Conservation (phyloP, 2,113 vertebrate species). For the Odontesthes bonariensis region DNA sequence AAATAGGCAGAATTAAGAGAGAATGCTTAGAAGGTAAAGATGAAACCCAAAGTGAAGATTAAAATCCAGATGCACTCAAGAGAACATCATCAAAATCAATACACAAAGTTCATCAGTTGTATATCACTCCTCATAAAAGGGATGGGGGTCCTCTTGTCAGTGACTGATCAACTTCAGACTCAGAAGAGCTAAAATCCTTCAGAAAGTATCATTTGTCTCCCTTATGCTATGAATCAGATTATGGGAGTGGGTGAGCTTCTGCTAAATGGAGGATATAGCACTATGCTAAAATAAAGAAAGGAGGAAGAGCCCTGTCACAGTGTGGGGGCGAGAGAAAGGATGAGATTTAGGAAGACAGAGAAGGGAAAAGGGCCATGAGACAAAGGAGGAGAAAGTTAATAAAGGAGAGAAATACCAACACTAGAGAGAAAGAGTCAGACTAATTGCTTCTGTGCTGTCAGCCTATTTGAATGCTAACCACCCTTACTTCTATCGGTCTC, state of each 20-base stretch:
- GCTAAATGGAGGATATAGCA: slow-evolving; percentile 1
- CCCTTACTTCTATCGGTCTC: slow-evolving; percentile 22
- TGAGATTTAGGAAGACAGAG: slow-evolving; percentile 3
- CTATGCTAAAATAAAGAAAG: slow-evolving; percentile 41
- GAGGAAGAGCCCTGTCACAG: slow-evolving; percentile 10
- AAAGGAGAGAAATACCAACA: slow-evolving; percentile 24
- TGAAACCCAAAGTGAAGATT: slow-evolving; percentile 3
- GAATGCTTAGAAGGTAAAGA: slow-evolving; percentile 5
- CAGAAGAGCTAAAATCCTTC: slow-evolving; percentile 7
- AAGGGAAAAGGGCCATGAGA: slow-evolving; percentile 5
- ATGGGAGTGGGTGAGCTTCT: neutral
- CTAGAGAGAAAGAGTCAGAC: slow-evolving; percentile 33
- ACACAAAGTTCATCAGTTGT: slow-evolving; percentile 9
- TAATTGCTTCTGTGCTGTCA: slow-evolving; percentile 51
- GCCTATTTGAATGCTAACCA: slow-evolving; percentile 56
- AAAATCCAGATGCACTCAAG: neutral
- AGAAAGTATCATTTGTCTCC: slow-evolving; percentile 19
- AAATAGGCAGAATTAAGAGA: slow-evolving; percentile 7
- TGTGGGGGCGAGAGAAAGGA: slow-evolving; percentile 7
- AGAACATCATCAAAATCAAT: slow-evolving; percentile 29
- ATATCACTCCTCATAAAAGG: neutral
- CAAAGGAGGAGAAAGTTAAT: slow-evolving; percentile 16
- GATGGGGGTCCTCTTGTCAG: neutral
- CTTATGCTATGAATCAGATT: slow-evolving; percentile 8
- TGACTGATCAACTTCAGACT: slow-evolving; percentile 16